Evolutionary conservation across 2,888 invertebrate genomes (phyloP).

Genomic region (Graphium colonna): DNA sequence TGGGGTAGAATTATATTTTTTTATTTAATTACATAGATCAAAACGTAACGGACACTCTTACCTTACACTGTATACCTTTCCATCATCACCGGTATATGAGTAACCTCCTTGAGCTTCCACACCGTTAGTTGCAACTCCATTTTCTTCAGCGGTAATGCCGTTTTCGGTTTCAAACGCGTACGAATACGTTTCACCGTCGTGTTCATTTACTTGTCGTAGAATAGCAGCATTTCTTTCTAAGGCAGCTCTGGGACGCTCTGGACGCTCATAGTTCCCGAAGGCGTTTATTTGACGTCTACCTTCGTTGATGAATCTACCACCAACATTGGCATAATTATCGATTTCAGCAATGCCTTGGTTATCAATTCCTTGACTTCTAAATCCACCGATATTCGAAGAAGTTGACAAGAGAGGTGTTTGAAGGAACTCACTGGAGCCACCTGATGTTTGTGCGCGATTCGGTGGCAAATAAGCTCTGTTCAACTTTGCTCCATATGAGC

Average conservation of each 20-base stretch:
- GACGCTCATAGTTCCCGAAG: conserved; percentile 33
- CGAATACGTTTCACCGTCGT: no score
- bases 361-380: conserved; percentile 23
- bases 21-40: no score
- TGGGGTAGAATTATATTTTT: no score
- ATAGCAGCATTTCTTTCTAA: conserved; percentile 66
- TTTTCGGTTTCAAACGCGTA: no score
- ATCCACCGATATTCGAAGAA: background rate
- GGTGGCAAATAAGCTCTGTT: conserved; percentile 67
- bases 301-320: conserved; percentile 30
- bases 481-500: conserved; percentile 52
- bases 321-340: conserved; percentile 31
- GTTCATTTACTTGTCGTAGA: conserved; percentile 65
- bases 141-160: conserved; percentile 65
- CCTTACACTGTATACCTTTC: conserved; percentile 64
- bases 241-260: conserved; percentile 60
- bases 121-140: no score
- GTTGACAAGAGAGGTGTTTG: conserved; percentile 42
- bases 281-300: conserved; percentile 28
- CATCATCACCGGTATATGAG: conserved; percentile 70
- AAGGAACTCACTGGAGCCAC: conserved; percentile 50
- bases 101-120: no score
- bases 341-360: conserved; percentile 15
- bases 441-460: conserved; percentile 37
- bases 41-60: no score